Conservation (phyloP, 2,113 vertebrate species). For the Craseonycteris thonglongyai region DNA sequence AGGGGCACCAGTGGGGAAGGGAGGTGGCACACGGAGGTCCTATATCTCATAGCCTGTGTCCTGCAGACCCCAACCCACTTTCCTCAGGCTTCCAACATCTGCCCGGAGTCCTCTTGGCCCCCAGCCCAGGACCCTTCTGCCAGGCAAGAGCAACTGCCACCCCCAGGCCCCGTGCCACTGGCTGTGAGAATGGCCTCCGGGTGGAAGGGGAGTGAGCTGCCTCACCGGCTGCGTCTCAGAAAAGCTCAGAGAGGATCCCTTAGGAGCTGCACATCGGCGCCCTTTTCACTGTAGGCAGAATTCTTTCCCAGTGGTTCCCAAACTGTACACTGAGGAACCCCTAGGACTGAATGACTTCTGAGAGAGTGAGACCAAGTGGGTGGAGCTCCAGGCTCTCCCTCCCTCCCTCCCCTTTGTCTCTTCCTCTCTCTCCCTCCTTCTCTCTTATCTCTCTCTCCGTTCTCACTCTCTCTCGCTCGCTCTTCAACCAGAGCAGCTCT, state of each 20-base stretch:
- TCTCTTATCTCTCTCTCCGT: not conserved
- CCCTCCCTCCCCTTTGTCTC: fast-evolving
- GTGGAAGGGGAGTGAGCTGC: not conserved
- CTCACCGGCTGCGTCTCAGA: not conserved
- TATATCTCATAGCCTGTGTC: not conserved
- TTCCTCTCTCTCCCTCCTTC: not conserved
- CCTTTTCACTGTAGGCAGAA: not conserved
- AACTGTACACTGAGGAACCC: not conserved
- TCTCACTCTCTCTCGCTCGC: not conserved
- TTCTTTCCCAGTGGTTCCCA: not conserved
- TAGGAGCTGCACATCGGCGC: not conserved
- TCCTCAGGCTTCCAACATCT: not conserved
- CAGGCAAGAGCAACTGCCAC: not conserved
- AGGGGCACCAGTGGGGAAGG: not conserved
- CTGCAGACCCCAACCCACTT: not conserved
- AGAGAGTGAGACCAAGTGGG: not conserved
- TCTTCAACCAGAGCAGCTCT: not conserved
- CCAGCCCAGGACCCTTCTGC: not conserved
- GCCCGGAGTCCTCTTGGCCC: not conserved
- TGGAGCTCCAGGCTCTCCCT: not conserved
- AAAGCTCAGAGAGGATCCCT: not conserved
- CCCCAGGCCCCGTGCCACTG: not conserved
- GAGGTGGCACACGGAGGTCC: not conserved
- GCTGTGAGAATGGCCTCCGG: not conserved
- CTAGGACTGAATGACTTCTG: not conserved